phyloP scores from a whole-genome alignment of 2,888 invertebrate genomes.

The Heliconius erato region DNA sequence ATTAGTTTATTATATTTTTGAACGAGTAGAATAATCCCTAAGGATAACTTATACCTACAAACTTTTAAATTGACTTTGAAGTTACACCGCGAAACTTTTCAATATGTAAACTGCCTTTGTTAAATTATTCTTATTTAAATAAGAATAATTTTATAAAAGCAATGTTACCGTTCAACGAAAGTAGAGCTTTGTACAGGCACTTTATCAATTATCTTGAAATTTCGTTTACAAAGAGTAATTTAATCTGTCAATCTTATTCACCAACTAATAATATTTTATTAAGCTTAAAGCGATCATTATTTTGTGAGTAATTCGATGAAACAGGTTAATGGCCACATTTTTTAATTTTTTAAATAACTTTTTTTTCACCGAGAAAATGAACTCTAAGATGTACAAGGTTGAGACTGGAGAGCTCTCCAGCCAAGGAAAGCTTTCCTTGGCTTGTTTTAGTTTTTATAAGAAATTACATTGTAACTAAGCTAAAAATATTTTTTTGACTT shows the following conservation, averaged over 20 bases:
- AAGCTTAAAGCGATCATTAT: background rate
- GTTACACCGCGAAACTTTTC: background rate
- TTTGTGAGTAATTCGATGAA: background rate
- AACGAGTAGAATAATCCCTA: background rate
- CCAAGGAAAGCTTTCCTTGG: background rate
- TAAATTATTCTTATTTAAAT: background rate
- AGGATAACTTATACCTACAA: background rate
- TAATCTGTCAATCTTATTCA: slow-evolving; percentile 19
- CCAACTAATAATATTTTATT: background rate
- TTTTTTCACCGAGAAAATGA: background rate
- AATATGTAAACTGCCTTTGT: slow-evolving; percentile 5
- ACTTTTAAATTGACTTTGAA: slow-evolving; percentile 7
- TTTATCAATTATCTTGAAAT: slow-evolving; percentile 15
- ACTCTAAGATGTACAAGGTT: background rate
- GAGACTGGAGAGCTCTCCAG: background rate
- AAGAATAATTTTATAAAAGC: slow-evolving; percentile 5
- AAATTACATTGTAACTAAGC: background rate
- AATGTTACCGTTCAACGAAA: background rate
- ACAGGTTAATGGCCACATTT: background rate
- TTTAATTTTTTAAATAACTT: background rate
- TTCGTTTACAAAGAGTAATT: slow-evolving; percentile 11
- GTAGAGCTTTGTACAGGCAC: slow-evolving; percentile 6
- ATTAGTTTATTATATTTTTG: background rate
- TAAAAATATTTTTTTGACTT: background rate
- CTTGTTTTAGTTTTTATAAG: background rate